Percentiles rank a stretch among this genome's conserved stretches.
Conservation (phyloP, 2,113 vertebrate species). For the Lepisosteus osseus region DNA sequence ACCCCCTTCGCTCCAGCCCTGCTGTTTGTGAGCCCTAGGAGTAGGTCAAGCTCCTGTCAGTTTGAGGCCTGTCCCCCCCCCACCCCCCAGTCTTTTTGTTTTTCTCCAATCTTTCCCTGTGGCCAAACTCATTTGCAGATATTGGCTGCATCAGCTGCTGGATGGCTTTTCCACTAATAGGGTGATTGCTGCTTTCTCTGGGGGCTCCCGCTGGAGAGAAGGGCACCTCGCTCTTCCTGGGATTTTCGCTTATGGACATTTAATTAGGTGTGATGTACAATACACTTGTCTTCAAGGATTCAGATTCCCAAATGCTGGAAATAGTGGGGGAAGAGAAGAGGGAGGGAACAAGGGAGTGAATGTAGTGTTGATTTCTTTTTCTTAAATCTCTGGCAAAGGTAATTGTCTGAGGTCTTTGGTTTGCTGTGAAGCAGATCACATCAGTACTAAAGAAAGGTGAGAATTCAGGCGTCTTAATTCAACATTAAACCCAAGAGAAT, state of each 20-base stretch:
- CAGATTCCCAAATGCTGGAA: constrained; percentile 13
- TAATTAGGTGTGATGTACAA: constrained; percentile 68
- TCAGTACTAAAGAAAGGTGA: too few species aligned
- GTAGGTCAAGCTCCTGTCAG: not conserved
- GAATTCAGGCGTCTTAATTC: too few species aligned
- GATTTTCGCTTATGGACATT: constrained; percentile 59
- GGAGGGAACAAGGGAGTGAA: not conserved
- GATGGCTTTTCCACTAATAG: constrained; percentile 57
- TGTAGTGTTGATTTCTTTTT: not conserved
- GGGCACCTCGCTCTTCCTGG: constrained; percentile 26
- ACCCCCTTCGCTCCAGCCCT: not conserved
- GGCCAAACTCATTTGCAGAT: constrained; percentile 69
- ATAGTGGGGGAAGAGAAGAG: not conserved
- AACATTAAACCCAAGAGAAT: too few species aligned
- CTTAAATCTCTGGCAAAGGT: too few species aligned
- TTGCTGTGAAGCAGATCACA: too few species aligned
- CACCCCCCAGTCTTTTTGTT: not conserved
- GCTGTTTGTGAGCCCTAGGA: not conserved
- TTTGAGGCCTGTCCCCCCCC: too few species aligned
- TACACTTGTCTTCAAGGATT: constrained; percentile 58
- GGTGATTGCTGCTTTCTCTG: constrained; percentile 66
- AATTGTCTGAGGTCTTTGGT: too few species aligned
- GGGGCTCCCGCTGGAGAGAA: constrained; percentile 33
- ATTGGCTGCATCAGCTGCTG: constrained; percentile 68
- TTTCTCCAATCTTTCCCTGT: constrained; percentile 24